Conservation (phyloP, 2,113 vertebrate species). For the Rhineura floridana region DNA sequence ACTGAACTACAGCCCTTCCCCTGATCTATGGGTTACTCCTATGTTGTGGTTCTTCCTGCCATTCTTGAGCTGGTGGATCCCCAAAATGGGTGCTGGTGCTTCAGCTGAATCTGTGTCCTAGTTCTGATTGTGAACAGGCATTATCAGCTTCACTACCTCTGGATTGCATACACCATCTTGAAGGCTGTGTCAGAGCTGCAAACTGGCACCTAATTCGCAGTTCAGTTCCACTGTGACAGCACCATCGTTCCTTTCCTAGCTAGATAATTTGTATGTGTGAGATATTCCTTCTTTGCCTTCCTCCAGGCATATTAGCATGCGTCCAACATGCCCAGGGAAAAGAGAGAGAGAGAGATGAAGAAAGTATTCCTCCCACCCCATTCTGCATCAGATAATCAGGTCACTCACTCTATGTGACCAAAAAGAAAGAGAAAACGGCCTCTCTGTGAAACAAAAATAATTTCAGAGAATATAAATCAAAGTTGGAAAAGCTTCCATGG, state of each 20-base stretch:
- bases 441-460: slow-evolving; percentile 59
- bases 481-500: slow-evolving; percentile 61
- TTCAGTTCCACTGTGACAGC: not conserved
- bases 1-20: too few species aligned
- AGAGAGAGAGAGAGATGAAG: not conserved
- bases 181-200: not conserved
- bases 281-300: slow-evolving; percentile 27
- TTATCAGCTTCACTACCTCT: slow-evolving; percentile 6
- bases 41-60: not conserved
- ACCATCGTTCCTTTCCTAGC: not conserved
- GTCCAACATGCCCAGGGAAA: slow-evolving; percentile 1
- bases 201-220: not conserved
- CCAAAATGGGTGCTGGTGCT: not conserved
- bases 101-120: not conserved
- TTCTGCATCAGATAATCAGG: slow-evolving; percentile 55
- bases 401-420: slow-evolving; percentile 44
- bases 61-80: not conserved
- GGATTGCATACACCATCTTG: not conserved
- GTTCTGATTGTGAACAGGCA: not conserved
- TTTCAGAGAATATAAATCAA: slow-evolving; percentile 46
- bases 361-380: not conserved
- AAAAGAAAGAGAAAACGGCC: slow-evolving; percentile 37
- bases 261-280: not conserved
- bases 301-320: not conserved
- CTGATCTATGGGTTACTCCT: not conserved